phyloP scores from a whole-genome alignment of 92 coral and sea anemone species.

The Actinernus sp. region DNA sequence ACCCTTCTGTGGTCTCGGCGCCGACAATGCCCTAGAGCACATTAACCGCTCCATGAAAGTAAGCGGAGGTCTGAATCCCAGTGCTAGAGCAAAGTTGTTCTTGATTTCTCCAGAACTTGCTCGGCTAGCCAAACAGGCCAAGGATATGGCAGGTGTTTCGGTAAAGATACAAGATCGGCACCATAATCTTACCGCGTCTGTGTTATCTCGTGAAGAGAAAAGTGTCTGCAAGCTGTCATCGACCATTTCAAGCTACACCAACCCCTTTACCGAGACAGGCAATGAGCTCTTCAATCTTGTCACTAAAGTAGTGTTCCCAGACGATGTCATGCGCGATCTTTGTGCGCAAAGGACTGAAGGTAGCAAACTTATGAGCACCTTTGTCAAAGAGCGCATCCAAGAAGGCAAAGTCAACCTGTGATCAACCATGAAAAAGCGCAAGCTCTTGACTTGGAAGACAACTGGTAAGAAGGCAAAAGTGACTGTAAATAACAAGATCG shows the following conservation, averaged over 20 bases:
- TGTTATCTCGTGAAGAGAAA: constrained; percentile 46
- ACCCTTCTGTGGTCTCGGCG: constrained; percentile 42
- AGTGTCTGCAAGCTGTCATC: constrained; percentile 13
- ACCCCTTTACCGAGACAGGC: constrained; percentile 33
- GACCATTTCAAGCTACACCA: constrained; percentile 42
- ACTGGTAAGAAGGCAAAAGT: constrained; percentile 11
- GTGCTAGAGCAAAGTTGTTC: constrained; percentile 51
- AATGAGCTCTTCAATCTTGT: constrained; percentile 44
- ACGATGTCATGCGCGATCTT: constrained; percentile 35
- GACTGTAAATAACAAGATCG: constrained; percentile 6
- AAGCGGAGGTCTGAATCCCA: constrained; percentile 49
- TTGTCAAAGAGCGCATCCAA: constrained; percentile 8
- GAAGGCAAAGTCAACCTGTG: background rate
- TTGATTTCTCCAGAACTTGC: constrained; percentile 63
- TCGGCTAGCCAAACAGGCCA: constrained; percentile 45
- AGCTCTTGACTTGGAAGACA: constrained; percentile 42
- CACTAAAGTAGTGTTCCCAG: constrained; percentile 47
- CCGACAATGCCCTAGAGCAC: constrained; percentile 52
- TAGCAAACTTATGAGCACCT: constrained; percentile 8
- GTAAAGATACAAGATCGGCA: constrained; percentile 8
- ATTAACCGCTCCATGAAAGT: constrained; percentile 64
- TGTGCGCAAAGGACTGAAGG: constrained; percentile 34
- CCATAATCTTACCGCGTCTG: constrained; percentile 31
- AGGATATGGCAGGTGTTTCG: constrained; percentile 45
- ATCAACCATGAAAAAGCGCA: constrained; percentile 6